Percentiles rank a stretch among this genome's conserved stretches.
Evolutionary conservation across 1,140 invertebrate genomes (phyloP).

Genomic region (Heliconius himera): DNA sequence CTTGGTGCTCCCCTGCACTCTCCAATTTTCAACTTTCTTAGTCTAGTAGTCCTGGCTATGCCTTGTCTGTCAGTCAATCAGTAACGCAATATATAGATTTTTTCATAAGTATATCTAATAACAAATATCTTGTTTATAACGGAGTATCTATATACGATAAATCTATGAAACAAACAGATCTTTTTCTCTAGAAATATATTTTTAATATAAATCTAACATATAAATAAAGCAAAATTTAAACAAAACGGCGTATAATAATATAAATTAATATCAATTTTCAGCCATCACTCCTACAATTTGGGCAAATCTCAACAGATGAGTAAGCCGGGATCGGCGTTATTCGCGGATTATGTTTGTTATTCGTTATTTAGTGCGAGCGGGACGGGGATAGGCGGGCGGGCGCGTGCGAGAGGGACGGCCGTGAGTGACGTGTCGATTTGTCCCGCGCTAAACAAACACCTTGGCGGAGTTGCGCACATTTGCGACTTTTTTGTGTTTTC

Average conservation of each 20-base stretch:
- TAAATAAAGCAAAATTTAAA: not conserved
- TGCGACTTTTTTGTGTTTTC: conserved; percentile 18
- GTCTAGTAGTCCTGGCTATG: too few species aligned
- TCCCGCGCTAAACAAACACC: conserved; percentile 60
- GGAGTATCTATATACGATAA: too few species aligned
- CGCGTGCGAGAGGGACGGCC: conserved; percentile 32
- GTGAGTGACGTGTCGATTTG: conserved; percentile 61
- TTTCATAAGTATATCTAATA: too few species aligned
- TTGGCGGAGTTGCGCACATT: conserved; percentile 38
- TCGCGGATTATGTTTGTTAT: conserved; percentile 59
- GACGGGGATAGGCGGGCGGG: conserved; percentile 27
- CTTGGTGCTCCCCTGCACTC: too few species aligned
- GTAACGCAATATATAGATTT: too few species aligned
- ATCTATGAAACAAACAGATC: too few species aligned
- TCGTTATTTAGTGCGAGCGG: conserved; percentile 54
- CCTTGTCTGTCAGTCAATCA: too few species aligned
- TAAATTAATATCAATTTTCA: conserved; percentile 39
- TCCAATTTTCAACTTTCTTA: too few species aligned
- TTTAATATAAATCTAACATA: too few species aligned
- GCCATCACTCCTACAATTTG: conserved; percentile 23
- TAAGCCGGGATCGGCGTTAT: conserved; percentile 48
- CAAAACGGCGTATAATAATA: conserved; percentile 20
- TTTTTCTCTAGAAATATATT: too few species aligned
- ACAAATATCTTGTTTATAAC: too few species aligned
- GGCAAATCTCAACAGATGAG: conserved; percentile 46